phyloP scores from a whole-genome alignment of 2,888 invertebrate species.

The Phlogophora meticulosa region DNA sequence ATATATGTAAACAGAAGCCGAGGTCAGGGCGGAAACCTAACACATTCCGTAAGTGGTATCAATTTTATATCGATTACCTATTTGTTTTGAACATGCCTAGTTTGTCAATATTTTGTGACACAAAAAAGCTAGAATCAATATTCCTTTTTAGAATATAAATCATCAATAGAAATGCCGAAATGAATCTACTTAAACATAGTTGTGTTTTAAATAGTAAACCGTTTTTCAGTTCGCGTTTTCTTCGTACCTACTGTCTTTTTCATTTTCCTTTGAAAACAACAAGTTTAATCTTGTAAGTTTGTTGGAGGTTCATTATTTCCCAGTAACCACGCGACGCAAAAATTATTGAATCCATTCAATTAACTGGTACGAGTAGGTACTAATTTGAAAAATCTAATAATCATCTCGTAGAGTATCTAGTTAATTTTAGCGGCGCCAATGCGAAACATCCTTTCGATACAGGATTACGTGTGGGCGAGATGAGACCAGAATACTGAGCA shows the following conservation, averaged over 20 bases:
- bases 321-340: neutral
- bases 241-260: neutral
- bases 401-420: constrained; percentile 41
- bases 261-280: neutral
- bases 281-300: no score
- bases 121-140: no score
- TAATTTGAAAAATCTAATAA: constrained; percentile 46
- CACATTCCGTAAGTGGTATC: constrained; percentile 18
- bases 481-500: constrained; percentile 67
- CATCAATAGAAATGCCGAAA: neutral
- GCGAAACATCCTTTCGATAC: constrained; percentile 69
- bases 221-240: no score
- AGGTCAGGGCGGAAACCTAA: constrained; percentile 28
- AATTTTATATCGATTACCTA: constrained; percentile 12
- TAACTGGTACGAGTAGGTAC: constrained; percentile 28
- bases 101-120: neutral
- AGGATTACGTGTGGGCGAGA: constrained; percentile 70
- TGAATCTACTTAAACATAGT: neutral
- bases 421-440: constrained; percentile 60
- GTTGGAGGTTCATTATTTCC: no score
- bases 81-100: neutral
- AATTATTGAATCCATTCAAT: constrained; percentile 6
- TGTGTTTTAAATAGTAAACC: neutral
- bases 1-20: constrained; percentile 43
- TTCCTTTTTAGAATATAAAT: neutral